Evolutionary conservation across 37 sponge, comb jelly and placozoan genomes (phyloP).

Genomic region (Mnemiopsis leidyi): DNA sequence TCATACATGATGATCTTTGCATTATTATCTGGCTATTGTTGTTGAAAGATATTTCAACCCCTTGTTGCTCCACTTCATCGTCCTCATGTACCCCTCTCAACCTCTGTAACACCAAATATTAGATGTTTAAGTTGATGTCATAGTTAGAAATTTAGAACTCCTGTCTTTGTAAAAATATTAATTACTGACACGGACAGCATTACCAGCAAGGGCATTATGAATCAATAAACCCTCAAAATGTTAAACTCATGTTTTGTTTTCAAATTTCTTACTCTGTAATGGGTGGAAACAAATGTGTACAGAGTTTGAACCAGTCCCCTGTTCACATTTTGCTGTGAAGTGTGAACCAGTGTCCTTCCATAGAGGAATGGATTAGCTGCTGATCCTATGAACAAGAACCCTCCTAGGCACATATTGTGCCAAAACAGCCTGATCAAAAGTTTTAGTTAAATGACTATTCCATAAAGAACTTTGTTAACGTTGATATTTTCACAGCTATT

Average conservation of each 20-base stretch:
- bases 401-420: slow-evolving; percentile 8
- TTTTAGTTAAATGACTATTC: neutral
- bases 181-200: no score
- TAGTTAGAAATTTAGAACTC: no score
- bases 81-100: neutral
- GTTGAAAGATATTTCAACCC: neutral
- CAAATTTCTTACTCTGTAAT: neutral
- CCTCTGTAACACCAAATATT: neutral
- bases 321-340: neutral
- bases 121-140: no score
- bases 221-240: no score
- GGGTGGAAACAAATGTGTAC: neutral
- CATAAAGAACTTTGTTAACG: neutral
- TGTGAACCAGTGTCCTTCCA: slow-evolving; percentile 30
- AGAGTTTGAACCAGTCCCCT: neutral
- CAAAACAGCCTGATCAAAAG: slow-evolving; percentile 4
- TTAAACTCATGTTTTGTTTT: no score
- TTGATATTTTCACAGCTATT: neutral
- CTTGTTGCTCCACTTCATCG: neutral
- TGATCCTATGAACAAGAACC: slow-evolving; percentile 21
- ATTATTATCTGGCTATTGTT: neutral
- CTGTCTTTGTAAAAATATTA: no score
- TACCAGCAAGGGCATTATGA: no score
- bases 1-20: neutral
- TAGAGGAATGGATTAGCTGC: slow-evolving; percentile 48